Base-by-base conservation (phyloP, 2,797 vertebrate species). In the Eptatretus atami region DNA sequence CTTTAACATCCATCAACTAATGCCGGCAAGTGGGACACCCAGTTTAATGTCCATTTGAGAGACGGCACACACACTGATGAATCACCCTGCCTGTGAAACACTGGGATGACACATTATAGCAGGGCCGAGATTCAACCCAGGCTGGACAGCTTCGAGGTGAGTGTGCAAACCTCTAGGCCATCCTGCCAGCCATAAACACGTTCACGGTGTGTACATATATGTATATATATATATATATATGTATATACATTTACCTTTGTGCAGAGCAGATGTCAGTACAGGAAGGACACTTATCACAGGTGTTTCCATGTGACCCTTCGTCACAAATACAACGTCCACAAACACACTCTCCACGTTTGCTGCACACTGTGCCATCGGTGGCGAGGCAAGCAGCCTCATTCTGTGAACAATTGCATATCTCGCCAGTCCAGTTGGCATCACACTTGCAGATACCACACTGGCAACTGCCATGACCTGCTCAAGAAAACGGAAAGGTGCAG, bases 351-450 rank as follows among this genome's bases (percentile, higher is more conserved):
- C 90, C 90, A 0, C 85, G 75, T 13, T 80, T 79, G 0, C 83
- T 94, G 78, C 90, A 98, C 71, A 87, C 80, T 74, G 79, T 79
- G 13, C 87, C 84, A 0, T 86, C 81, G 0, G 76, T 79, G 8
- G 83, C 79, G 1, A 78, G 52, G 57, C 90, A 98, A 2, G 73
- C 53, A 2, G 75, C 73, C 1, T 72, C 82, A 72, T 85, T 81
- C 0, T 78, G 86, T 11, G 84, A 83, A 71, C 90, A 96, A 79
- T 88, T 88, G 68, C 90, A 98, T 77, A 84, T 92, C 75, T 96
- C 87, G 6, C 88, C 90, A 0, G 86, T 68, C 71, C 78, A 98
- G 1, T 83, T 79, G 0, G 78, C 73, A 0, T 96, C 81, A 71
- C 90, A 98, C 69, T 84, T 86, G 70, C 90, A 98, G 73, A 93